phyloP scores from a whole-genome alignment of 2,113 vertebrate genomes.

The Bathybates hornii region DNA sequence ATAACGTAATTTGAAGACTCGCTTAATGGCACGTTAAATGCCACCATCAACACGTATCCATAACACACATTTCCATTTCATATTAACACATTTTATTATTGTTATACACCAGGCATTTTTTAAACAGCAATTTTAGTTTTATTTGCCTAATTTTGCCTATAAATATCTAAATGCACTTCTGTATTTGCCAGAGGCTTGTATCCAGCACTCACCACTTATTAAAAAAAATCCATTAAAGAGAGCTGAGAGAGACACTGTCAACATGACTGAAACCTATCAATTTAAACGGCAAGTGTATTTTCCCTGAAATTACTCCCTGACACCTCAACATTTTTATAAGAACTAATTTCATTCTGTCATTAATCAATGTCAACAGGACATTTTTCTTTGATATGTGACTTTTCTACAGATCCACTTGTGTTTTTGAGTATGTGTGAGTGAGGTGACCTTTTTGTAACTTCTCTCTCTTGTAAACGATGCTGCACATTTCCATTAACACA shows the following conservation, averaged over 20 bases:
- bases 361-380: not conserved
- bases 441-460: not conserved
- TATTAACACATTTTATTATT: conserved; percentile 10
- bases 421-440: not conserved
- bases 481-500: not conserved
- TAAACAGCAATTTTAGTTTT: not conserved
- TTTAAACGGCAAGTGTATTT: not conserved
- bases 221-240: not conserved
- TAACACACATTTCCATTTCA: not conserved
- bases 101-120: not conserved
- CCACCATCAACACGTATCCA: not conserved
- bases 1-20: not conserved
- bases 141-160: not conserved
- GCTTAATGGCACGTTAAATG: not conserved
- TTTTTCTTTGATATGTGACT: not conserved
- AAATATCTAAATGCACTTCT: not conserved
- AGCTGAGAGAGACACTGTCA: not conserved
- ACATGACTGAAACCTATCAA: not conserved
- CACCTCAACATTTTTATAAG: not conserved
- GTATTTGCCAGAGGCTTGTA: not conserved
- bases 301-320: not conserved
- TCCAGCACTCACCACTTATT: not conserved
- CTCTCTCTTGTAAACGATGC: not conserved
- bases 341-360: not conserved
- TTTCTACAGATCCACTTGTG: not conserved